Conservation (phyloP, 2,113 vertebrate genomes). For the Rhynchopsitta pachyrhyncha region DNA sequence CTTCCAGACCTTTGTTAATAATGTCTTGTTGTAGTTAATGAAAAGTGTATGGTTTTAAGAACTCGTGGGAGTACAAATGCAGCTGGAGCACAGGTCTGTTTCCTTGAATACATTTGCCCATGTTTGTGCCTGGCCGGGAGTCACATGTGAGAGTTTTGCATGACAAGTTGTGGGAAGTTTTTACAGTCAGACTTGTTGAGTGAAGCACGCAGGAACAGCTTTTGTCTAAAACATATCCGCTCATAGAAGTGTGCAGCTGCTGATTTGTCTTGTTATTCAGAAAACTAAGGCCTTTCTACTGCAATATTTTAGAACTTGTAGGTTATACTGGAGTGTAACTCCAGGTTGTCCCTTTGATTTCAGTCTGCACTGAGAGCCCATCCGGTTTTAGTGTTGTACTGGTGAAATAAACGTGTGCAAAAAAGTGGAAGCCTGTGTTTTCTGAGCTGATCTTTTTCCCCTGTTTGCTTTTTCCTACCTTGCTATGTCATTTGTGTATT, state of each 20-base stretch:
- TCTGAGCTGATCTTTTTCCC: background rate
- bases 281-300: background rate
- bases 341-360: background rate
- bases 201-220: background rate
- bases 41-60: background rate
- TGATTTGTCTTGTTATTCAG: background rate
- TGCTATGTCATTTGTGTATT: background rate
- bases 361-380: background rate
- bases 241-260: background rate
- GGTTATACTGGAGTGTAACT: background rate
- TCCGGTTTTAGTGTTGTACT: background rate
- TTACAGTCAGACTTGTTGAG: background rate
- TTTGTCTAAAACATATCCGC: background rate
- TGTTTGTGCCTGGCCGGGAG: background rate
- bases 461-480: accelerated
- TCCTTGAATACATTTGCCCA: background rate
- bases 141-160: background rate
- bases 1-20: background rate
- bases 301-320: background rate
- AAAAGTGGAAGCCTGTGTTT: background rate
- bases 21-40: accelerated
- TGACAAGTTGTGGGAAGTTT: background rate
- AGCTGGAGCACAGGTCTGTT: background rate
- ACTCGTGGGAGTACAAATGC: accelerated
- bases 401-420: background rate